Evolutionary conservation across 2,888 invertebrate genomes (phyloP).

Genomic region (Tiliacea citrago): DNA sequence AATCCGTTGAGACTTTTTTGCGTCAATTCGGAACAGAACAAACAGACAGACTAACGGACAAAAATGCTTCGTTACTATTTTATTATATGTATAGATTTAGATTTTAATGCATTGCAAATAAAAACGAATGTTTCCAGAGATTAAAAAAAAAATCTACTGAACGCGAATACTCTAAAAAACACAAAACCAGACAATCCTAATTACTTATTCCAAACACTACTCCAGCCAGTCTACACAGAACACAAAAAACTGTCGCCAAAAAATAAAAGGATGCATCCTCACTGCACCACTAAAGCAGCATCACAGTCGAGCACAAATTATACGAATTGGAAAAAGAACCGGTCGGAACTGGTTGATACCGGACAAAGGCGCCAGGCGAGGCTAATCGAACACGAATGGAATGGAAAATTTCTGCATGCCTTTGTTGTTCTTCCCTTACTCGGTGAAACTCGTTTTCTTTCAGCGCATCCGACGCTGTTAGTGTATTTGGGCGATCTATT

Average conservation of each 20-base stretch:
- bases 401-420: slow-evolving; percentile 74
- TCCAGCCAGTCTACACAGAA: slow-evolving; percentile 28
- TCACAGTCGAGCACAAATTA: slow-evolving; percentile 66
- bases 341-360: slow-evolving; percentile 62
- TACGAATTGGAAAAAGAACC: slow-evolving; percentile 66
- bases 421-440: slow-evolving; percentile 71
- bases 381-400: slow-evolving; percentile 78
- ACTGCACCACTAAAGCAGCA: slow-evolving; percentile 62
- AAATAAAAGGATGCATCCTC: slow-evolving; percentile 43
- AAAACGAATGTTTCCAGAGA: slow-evolving; percentile 1
- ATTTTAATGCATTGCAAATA: no score
- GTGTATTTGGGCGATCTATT: slow-evolving; percentile 61
- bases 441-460: slow-evolving; percentile 69
- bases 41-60: no score
- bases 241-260: slow-evolving; percentile 36
- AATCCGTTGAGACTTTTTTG: no score
- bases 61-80: no score
- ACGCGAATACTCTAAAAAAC: not conserved
- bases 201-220: slow-evolving; percentile 41
- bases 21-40: no score
- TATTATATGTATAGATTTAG: no score
- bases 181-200: slow-evolving; percentile 21
- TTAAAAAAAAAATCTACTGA: not conserved
- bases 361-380: slow-evolving; percentile 72
- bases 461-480: slow-evolving; percentile 64